phyloP scores from a whole-genome alignment of 2,797 vertebrate genomes.

The Brachymystax lenok region DNA sequence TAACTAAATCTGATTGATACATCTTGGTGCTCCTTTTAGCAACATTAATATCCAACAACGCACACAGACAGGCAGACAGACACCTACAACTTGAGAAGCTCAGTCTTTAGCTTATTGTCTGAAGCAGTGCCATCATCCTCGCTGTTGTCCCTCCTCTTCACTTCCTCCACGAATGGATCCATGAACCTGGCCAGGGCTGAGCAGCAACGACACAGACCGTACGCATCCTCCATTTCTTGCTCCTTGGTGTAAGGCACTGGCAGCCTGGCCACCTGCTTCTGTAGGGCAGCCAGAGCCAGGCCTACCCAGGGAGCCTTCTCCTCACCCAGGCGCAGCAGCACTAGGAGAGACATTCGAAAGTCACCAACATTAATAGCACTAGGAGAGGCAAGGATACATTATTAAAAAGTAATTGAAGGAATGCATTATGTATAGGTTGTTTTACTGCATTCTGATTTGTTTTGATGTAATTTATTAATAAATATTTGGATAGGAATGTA shows the following conservation, averaged over 20 bases:
- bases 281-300: slow-evolving; percentile 79
- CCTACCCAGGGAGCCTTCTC: slow-evolving; percentile 80
- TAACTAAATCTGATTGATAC: not conserved
- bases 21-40: not conserved
- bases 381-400: too few species aligned
- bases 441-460: not conserved
- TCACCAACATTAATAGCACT: not conserved
- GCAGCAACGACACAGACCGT: slow-evolving; percentile 84
- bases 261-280: slow-evolving; percentile 82
- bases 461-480: not conserved
- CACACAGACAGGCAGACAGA: slow-evolving; percentile 10
- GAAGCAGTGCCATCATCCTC: slow-evolving; percentile 30
- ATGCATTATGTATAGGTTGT: not conserved
- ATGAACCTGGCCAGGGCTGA: slow-evolving; percentile 77
- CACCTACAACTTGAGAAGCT: slow-evolving; percentile 89
- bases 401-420: not conserved
- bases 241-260: slow-evolving; percentile 86
- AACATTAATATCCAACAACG: not conserved
- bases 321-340: slow-evolving; percentile 79
- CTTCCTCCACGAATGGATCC: slow-evolving; percentile 83
- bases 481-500: not conserved
- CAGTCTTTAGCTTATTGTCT: slow-evolving; percentile 77
- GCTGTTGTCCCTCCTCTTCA: slow-evolving; percentile 64
- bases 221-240: slow-evolving; percentile 81
- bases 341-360: slow-evolving; percentile 55